Evolutionary conservation across 2,113 vertebrate species (phyloP), one percentile per base, ranked within the genome.

Genomic region (Pelvicachromis taeniatus): DNA sequence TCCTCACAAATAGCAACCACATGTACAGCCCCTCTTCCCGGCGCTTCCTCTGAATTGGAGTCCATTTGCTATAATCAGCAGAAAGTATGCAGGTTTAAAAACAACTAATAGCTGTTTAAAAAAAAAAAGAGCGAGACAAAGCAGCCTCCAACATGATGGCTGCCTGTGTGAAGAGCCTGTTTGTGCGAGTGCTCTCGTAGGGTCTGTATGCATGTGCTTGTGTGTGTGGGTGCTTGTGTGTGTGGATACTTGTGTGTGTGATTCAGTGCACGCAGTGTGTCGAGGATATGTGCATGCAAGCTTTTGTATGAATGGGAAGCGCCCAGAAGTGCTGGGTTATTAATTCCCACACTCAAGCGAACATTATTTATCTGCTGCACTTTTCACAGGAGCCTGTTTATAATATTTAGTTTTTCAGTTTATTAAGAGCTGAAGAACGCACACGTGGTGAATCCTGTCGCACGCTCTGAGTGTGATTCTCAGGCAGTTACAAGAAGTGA

Each of bases 1-100:
- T 96, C 96, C 97, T 93, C 94, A 94, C 94, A 99, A 99, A 99
- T 99, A 97, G 98, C 97, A 99, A 98, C 97, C 98, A 99, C 97
- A 99, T 99, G 98, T 96, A 91, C 80, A 95, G 92, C 93, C 95
- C 95, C 45, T 95, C 96, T 96, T 90, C 92, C 58, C 89, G 88
- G 86, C 78, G 94, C 96, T 96, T 94, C 96, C 96, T 96, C 95
- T 93, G 95, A 96, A 96, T 95, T 94, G 93, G 89, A 95, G 95
- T 97, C 97, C 96, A 97, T 98, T 98, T 97, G 95, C 97, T 97
- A 94, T 97, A 99, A 98, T 99, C 97, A 98, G 97, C 95, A 97
- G 96, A 97, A 97, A 98, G 97, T 96, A 97, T 96, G 96, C 96
- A 96, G 95, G 91, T 94, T 95, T 96, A 94, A 97, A 96, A 95